A percentile compares a stretch with the other conserved stretches of the same genome.
Evolutionary conservation across 2,113 vertebrate genomes (phyloP).

Genomic region (Serilophus lunatus): DNA sequence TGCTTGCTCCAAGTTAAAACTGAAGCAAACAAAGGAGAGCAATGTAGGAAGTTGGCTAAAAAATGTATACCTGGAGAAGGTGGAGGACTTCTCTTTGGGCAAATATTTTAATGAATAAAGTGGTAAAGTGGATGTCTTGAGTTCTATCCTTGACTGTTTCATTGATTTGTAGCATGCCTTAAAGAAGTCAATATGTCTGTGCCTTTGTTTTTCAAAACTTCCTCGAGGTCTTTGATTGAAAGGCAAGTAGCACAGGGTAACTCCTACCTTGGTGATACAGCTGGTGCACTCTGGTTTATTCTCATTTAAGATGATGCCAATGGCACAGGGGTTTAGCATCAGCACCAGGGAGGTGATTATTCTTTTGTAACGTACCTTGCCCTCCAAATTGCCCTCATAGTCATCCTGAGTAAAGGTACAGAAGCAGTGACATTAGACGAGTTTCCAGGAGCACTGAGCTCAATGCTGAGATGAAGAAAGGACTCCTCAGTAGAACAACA

Average conservation of each 20-base stretch:
- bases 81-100: neutral
- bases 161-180: neutral
- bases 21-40: neutral
- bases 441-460: constrained; percentile 78
- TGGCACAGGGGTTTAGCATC: constrained; percentile 76
- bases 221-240: neutral
- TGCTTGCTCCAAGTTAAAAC: neutral
- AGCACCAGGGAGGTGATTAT: constrained; percentile 72
- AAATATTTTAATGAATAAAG: neutral
- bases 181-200: neutral
- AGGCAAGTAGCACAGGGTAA: neutral
- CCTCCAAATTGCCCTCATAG: constrained; percentile 65
- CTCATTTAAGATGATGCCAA: constrained; percentile 80
- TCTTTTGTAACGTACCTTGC: constrained; percentile 77
- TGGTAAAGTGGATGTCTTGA: neutral
- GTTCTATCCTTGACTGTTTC: neutral
- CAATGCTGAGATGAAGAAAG: constrained; percentile 71
- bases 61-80: neutral
- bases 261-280: constrained; percentile 76
- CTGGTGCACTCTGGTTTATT: constrained; percentile 75
- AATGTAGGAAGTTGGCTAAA: neutral
- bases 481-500: neutral
- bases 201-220: neutral
- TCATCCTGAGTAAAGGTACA: constrained; percentile 77
- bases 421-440: constrained; percentile 85